phyloP scores from a whole-genome alignment of 2,113 vertebrate genomes.

The Trinectes maculatus region DNA sequence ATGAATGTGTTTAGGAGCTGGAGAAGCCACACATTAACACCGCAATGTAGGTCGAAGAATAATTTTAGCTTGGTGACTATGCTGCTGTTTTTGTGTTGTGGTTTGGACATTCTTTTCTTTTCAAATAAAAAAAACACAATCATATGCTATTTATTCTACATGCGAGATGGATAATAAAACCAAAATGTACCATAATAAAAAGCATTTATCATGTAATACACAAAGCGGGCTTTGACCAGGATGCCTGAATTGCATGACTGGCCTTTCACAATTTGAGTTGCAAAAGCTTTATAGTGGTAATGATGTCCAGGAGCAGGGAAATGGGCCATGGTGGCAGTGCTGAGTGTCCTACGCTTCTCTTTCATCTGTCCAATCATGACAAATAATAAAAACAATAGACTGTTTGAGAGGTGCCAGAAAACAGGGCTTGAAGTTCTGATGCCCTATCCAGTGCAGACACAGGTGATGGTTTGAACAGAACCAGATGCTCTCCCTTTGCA shows the following conservation, averaged over 20 bases:
- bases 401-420: conserved; percentile 34
- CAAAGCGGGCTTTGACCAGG: conserved; percentile 58
- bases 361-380: conserved; percentile 62
- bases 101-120: conserved; percentile 60
- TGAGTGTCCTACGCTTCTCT: conserved; percentile 39
- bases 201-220: conserved; percentile 46
- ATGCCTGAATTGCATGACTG: conserved; percentile 34
- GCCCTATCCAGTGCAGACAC: conserved; percentile 53
- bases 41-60: conserved; percentile 52
- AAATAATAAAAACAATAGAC: conserved; percentile 57
- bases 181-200: conserved; percentile 62
- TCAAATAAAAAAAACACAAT: conserved; percentile 48
- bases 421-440: conserved; percentile 43
- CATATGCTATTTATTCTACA: conserved; percentile 62
- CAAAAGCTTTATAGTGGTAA: conserved; percentile 72
- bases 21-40: conserved; percentile 70
- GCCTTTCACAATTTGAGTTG: conserved; percentile 28
- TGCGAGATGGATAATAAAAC: conserved; percentile 59
- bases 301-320: conserved; percentile 63
- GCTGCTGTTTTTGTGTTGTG: conserved; percentile 59
- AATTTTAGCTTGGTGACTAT: conserved; percentile 57
- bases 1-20: conserved; percentile 67
- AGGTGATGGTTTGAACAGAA: conserved; percentile 65
- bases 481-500: conserved; percentile 50
- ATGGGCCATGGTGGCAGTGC: conserved; percentile 18